phyloP scores from a whole-genome alignment of 2,888 invertebrate genomes.

The Anaspis maculata region DNA sequence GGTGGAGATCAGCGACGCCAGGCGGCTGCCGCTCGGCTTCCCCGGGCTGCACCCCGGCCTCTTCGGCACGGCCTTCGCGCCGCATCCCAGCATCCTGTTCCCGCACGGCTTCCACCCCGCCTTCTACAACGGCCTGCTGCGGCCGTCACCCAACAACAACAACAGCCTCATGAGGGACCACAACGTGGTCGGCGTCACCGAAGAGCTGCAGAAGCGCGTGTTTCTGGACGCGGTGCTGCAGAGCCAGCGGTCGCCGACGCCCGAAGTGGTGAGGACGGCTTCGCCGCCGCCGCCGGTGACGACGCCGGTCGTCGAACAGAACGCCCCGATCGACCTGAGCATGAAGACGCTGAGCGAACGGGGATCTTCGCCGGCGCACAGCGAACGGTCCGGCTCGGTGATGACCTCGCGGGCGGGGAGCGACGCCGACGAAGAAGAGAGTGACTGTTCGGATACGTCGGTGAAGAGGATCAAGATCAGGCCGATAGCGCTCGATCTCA shows the following conservation, averaged over 20 bases:
- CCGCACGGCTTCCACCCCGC: slow-evolving; percentile 42
- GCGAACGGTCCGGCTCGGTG: slow-evolving; percentile 31
- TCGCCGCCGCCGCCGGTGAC: slow-evolving; percentile 30
- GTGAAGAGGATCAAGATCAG: slow-evolving; percentile 35
- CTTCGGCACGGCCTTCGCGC: slow-evolving; percentile 48
- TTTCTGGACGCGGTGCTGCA: slow-evolving; percentile 68
- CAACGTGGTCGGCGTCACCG: slow-evolving; percentile 51
- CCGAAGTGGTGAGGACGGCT: slow-evolving; percentile 35
- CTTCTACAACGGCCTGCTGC: slow-evolving; percentile 38
- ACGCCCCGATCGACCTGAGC: slow-evolving; percentile 74
- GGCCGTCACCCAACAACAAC: slow-evolving; percentile 40
- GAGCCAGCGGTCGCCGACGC: slow-evolving; percentile 52
- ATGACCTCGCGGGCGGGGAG: slow-evolving; percentile 30
- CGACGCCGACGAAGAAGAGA: slow-evolving; percentile 49
- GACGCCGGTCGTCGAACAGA: slow-evolving; percentile 56
- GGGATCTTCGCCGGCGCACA: slow-evolving; percentile 35
- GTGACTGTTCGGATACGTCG: slow-evolving; percentile 45
- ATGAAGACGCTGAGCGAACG: slow-evolving; percentile 58
- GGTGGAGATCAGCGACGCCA: slow-evolving; percentile 57
- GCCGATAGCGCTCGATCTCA: slow-evolving; percentile 53
- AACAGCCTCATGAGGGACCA: slow-evolving; percentile 43
- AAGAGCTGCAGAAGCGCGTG: slow-evolving; percentile 61
- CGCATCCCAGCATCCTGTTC: slow-evolving; percentile 50
- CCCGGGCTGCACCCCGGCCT: slow-evolving; percentile 33
- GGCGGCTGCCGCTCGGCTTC: slow-evolving; percentile 34